Percentiles rank a stretch among this genome's conserved stretches.
Evolutionary conservation across 2,113 vertebrate genomes (phyloP).

Genomic region (Cyprinodon variegatus): DNA sequence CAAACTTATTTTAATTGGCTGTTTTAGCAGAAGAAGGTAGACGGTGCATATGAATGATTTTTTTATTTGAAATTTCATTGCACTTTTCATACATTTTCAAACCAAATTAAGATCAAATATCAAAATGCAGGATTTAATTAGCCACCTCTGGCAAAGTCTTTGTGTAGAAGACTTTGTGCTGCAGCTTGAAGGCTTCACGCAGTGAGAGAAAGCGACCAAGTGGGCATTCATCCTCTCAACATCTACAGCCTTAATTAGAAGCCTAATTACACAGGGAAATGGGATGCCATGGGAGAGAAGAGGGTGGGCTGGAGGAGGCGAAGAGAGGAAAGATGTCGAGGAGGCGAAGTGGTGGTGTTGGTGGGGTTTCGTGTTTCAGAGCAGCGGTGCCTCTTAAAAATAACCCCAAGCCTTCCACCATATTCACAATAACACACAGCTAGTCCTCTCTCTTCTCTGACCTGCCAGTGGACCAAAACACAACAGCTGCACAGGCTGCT

Average conservation of each 20-base stretch:
- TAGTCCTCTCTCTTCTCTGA: constrained; percentile 46
- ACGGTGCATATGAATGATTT: background rate
- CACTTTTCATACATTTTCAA: constrained; percentile 11
- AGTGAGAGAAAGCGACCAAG: constrained; percentile 30
- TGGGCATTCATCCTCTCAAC: constrained; percentile 62
- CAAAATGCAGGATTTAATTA: constrained; percentile 15
- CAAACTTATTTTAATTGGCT: background rate
- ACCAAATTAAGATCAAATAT: constrained; percentile 14
- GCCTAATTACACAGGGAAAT: constrained; percentile 72
- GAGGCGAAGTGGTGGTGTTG: constrained; percentile 3
- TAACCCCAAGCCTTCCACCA: constrained; percentile 32
- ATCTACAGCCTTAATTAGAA: constrained; percentile 71
- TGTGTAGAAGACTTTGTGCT: constrained; percentile 28
- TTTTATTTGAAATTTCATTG: background rate
- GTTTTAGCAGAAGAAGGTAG: too few species aligned
- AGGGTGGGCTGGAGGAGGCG: constrained; percentile 37
- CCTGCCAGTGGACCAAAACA: constrained; percentile 31
- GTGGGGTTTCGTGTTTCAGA: constrained; percentile 36
- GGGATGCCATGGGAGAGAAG: constrained; percentile 57
- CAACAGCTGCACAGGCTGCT: constrained; percentile 35
- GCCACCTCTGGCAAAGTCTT: constrained; percentile 24
- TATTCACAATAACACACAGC: constrained; percentile 5
- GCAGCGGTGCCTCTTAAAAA: constrained; percentile 49
- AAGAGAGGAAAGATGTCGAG: constrained; percentile 25
- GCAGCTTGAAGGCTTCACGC: constrained; percentile 27